Evolutionary conservation across 2,888 invertebrate genomes (phyloP), one percentile per base, ranked within the genome.

Genomic region (Neria commutata): DNA sequence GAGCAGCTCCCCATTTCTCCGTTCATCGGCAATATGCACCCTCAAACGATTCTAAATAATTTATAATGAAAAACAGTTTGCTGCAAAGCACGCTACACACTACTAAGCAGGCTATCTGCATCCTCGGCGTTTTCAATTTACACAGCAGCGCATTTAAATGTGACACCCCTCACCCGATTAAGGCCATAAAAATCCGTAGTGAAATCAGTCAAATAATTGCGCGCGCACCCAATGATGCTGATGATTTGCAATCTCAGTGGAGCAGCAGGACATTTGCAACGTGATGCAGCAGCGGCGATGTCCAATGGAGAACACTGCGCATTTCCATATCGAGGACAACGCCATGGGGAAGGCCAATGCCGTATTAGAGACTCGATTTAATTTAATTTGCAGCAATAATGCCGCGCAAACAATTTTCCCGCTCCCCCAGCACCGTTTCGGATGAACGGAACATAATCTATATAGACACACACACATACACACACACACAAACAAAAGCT

Each of bases 381-480:
- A 76, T 75, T 76, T 76, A 74, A 76, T 76, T 76, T 74, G 69
- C 67, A 70, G 72, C 74, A 76, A 74, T 74, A 74, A 75, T 70
- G 72, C 67, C 73, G 67, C 72, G 73, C 67, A 76, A 74, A 75
- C 73, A 76, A 76, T 76, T 72, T 75, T 71, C 70, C 62, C 64
- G 65, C 67, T 62, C 63, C 61, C 57, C 56, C 56, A 63, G 51
- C n/a, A 61, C 19, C 53, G 34, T 45, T 19, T 33, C 29, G 40
- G 34, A 40, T 51, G 54, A 64, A 64, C 56, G 54, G 51, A 51
- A 66, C 55, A 46, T 19, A 29, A 53, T 48, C 47, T 17, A 57
- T 26, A 25, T 24, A 45, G 26, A 45, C n/a, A 46, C 29, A 25
- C 8, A 45, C 25, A 54, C 46, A 19, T 29, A 29, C 6, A 42